Conservation (phyloP, 2,797 vertebrate species). For the Hoplostethus atlanticus region DNA sequence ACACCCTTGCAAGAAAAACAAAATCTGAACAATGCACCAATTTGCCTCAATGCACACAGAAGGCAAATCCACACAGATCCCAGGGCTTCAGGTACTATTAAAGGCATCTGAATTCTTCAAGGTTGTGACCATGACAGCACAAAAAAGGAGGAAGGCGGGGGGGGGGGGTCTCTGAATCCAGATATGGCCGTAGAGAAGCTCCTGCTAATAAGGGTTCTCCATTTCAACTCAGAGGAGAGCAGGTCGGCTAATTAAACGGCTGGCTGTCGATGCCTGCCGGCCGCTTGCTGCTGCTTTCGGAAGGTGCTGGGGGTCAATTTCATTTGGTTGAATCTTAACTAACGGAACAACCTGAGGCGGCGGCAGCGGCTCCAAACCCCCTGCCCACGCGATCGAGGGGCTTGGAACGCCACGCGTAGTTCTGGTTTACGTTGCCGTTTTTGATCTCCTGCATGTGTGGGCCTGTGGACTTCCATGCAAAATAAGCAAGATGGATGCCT, state of each 20-base stretch:
- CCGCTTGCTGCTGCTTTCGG: constrained; percentile 61
- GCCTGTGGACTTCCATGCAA: background rate
- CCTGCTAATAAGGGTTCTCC: constrained; percentile 65
- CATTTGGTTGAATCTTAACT: constrained; percentile 72
- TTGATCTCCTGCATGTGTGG: background rate
- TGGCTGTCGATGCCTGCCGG: constrained; percentile 52
- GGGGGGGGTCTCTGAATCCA: constrained; percentile 14
- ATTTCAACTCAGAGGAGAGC: constrained; percentile 54
- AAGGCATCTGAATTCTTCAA: background rate
- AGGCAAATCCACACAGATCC: constrained; percentile 7
- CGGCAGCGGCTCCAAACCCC: constrained; percentile 47
- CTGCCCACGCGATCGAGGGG: constrained; percentile 43
- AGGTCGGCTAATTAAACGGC: constrained; percentile 75
- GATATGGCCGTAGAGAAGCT: constrained; percentile 50
- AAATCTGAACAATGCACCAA: background rate
- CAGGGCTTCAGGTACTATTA: background rate
- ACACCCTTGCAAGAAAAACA: background rate
- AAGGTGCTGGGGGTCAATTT: constrained; percentile 66
- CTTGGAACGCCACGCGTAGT: constrained; percentile 11
- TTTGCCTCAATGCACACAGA: background rate
- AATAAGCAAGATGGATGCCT: background rate
- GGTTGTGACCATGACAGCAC: background rate
- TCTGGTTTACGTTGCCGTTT: constrained; percentile 26
- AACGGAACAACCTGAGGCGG: constrained; percentile 56
- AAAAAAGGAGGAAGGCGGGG: background rate